Evolutionary conservation across 2,797 vertebrate genomes (phyloP).

Genomic region (Myiotriccus ornatus): DNA sequence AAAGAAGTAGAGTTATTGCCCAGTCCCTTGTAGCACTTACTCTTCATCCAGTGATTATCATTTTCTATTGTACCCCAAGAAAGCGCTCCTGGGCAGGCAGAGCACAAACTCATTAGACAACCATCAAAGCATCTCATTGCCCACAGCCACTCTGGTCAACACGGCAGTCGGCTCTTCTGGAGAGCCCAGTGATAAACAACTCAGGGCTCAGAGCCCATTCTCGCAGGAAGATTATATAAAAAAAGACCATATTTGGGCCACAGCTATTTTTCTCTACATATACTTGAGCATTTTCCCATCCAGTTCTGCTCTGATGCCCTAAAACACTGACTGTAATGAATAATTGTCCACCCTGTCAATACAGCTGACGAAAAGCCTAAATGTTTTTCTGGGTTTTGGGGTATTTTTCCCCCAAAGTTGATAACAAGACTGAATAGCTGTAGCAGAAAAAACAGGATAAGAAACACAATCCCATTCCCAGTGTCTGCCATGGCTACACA

Average conservation of each 20-base stretch:
- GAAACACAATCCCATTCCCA: not conserved
- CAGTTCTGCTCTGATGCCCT: not conserved
- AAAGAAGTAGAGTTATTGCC: constrained; percentile 7
- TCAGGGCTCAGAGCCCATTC: not conserved
- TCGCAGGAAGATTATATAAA: not conserved
- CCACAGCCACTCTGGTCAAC: not conserved
- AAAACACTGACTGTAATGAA: accelerated
- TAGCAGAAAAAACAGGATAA: not conserved
- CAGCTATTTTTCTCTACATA: not conserved
- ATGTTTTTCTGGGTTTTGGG: not conserved
- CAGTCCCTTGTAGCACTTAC: not conserved
- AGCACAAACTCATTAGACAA: not conserved
- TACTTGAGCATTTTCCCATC: not conserved
- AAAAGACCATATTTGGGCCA: not conserved
- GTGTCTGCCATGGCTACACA: not conserved
- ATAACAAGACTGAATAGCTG: not conserved
- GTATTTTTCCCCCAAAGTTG: not conserved
- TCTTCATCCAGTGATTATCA: not conserved
- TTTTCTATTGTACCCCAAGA: not conserved
- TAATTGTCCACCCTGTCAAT: not conserved
- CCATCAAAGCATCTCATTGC: not conserved
- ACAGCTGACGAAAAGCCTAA: not conserved
- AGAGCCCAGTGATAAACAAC: not conserved
- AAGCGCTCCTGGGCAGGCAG: not conserved
- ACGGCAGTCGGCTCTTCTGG: accelerated